phyloP scores from a whole-genome alignment of 2,113 vertebrate species.

The Silurus glanis region DNA sequence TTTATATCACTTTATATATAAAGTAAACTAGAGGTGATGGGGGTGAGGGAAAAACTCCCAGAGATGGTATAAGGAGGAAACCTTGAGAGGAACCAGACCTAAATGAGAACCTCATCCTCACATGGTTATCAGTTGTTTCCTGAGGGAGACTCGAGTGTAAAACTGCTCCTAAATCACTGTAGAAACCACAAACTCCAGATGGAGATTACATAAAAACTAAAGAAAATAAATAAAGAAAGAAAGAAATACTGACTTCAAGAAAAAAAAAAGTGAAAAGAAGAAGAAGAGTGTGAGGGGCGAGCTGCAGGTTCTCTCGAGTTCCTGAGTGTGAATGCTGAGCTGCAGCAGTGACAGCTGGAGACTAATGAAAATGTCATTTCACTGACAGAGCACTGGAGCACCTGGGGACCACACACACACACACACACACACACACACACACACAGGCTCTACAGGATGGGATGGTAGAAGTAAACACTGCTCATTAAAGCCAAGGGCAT shows the following conservation, averaged over 20 bases:
- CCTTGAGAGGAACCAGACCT: too few relatives aligned
- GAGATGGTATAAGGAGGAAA: too few relatives aligned
- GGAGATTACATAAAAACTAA: too few relatives aligned
- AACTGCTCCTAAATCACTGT: too few relatives aligned
- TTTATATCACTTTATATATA: too few relatives aligned
- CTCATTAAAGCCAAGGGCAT: background rate
- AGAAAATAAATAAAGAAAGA: too few relatives aligned
- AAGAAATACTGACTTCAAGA: background rate
- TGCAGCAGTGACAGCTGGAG: background rate
- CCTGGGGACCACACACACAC: conserved; percentile 10
- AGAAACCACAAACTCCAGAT: too few relatives aligned
- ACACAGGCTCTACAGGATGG: background rate
- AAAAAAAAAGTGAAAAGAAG: background rate
- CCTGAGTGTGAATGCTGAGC: background rate
- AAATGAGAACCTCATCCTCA: too few relatives aligned
- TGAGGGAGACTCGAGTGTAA: too few relatives aligned
- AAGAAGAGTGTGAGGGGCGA: background rate
- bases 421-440: background rate
- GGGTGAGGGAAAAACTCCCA: too few relatives aligned
- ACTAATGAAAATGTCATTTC: conserved; percentile 36
- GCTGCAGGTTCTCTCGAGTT: background rate
- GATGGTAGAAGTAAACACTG: background rate
- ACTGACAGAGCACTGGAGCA: conserved; percentile 2
- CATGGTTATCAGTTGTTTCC: too few relatives aligned
- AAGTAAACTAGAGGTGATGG: too few relatives aligned